phyloP scores from a whole-genome alignment of 1,140 invertebrate genomes.

The Belonocnema kinseyi region DNA sequence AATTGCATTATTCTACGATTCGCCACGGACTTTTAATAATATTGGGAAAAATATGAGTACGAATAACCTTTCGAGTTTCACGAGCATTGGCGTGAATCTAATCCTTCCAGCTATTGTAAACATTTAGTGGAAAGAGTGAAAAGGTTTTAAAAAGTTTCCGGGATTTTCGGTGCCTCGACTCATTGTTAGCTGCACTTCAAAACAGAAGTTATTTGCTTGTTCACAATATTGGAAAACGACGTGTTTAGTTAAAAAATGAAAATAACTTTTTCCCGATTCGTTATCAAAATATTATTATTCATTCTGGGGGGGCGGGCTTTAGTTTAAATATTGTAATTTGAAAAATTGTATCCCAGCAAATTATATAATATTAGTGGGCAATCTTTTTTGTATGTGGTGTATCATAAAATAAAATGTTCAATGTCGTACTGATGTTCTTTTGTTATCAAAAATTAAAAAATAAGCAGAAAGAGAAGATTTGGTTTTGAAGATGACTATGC shows the following conservation, averaged over 20 bases:
- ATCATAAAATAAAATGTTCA: no score
- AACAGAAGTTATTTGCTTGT: not conserved
- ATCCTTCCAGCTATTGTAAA: conserved; percentile 15
- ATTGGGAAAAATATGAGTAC: not conserved
- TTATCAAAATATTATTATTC: conserved; percentile 3
- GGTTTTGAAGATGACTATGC: no score
- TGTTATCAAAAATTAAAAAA: no score
- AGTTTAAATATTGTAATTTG: not conserved
- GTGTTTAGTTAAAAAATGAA: not conserved
- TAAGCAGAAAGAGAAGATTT: no score
- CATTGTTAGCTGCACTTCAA: not conserved
- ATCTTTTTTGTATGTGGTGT: no score
- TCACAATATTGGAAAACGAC: not conserved
- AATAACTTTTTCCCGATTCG: not conserved
- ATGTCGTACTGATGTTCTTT: no score
- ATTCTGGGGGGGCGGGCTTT: not conserved
- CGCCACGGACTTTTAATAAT: not conserved
- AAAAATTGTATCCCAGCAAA: not conserved
- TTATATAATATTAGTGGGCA: no score
- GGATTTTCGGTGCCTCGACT: not conserved
- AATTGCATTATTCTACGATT: conserved; percentile 24
- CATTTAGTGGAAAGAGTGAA: conserved; percentile 4
- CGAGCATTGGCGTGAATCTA: not conserved
- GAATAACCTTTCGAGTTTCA: not conserved
- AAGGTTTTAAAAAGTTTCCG: conserved; percentile 8